Conservation (phyloP, 2,888 invertebrate species). For the Eupithecia exiguata region DNA sequence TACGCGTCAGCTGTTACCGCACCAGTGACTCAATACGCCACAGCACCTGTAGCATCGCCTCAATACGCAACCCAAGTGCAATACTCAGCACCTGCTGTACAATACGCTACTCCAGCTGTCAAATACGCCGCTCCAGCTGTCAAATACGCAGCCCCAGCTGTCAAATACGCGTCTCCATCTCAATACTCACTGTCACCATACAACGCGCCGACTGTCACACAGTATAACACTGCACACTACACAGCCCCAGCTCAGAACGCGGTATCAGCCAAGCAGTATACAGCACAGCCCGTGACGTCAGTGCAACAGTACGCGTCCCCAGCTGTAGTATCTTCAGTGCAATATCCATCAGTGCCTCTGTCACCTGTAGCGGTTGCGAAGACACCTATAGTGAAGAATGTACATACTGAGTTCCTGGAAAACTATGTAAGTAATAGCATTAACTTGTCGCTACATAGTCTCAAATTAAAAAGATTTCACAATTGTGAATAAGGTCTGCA, state of each 20-base stretch:
- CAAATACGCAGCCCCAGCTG: conserved; percentile 45
- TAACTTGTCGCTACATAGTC: conserved; percentile 1
- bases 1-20: conserved; percentile 42
- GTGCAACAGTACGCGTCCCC: conserved; percentile 48
- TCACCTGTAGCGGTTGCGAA: conserved; percentile 48
- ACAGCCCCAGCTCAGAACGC: conserved; percentile 24
- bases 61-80: conserved; percentile 51
- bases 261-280: conserved; percentile 47
- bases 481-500: background rate
- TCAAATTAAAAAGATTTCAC: conserved; percentile 3
- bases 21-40: conserved; percentile 37
- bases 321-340: conserved; percentile 40
- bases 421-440: conserved; percentile 81
- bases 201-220: conserved; percentile 42
- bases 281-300: conserved; percentile 35
- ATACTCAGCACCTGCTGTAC: conserved; percentile 44
- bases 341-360: conserved; percentile 51
- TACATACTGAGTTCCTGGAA: conserved; percentile 85
- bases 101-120: conserved; percentile 50
- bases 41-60: conserved; percentile 42
- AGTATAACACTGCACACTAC: conserved; percentile 55
- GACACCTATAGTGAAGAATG: conserved; percentile 75
- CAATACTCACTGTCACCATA: conserved; percentile 58
- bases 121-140: conserved; percentile 48
- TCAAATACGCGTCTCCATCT: conserved; percentile 46